These are phyloP conservation scores for Rhinella marina DNA, from an alignment of 2,797 vertebrate genomes.

Conservation along the genomic window DNA sequence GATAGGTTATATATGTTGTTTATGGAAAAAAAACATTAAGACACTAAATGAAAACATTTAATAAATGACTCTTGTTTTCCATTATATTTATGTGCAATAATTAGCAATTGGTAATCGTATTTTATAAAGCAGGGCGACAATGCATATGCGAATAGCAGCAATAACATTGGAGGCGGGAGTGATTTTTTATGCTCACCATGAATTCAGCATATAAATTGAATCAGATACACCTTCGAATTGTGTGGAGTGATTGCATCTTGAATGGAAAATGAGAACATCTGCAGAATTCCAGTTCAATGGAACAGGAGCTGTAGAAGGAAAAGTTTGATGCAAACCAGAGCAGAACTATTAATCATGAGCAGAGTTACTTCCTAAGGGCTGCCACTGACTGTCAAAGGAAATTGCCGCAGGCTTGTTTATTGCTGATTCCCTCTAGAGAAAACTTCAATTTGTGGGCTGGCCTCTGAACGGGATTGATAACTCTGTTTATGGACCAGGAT, in stretches of 20 bases:
- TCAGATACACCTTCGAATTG: slow-evolving; percentile 70
- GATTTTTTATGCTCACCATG: slow-evolving; percentile 54
- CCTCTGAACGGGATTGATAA: slow-evolving; percentile 72
- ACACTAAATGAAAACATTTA: neutral
- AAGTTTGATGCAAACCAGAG: slow-evolving; percentile 75
- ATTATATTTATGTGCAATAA: neutral
- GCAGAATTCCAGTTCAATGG: slow-evolving; percentile 72
- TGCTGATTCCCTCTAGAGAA: slow-evolving; percentile 72
- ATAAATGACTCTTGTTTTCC: neutral
- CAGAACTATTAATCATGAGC: slow-evolving; percentile 74
- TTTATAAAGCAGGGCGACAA: neutral
- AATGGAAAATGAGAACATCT: slow-evolving; percentile 76
- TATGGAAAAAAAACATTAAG: too few relatives aligned
- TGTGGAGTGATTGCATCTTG: slow-evolving; percentile 74
- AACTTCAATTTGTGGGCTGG: slow-evolving; percentile 72
- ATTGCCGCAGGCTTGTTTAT: slow-evolving; percentile 71
- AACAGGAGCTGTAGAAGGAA: slow-evolving; percentile 71
- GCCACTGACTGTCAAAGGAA: slow-evolving; percentile 72
- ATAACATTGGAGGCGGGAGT: slow-evolving; percentile 10
- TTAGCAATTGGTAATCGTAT: neutral
- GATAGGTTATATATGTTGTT: too few relatives aligned
- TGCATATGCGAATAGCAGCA: slow-evolving; percentile 3
- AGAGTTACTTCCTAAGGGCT: slow-evolving; percentile 73
- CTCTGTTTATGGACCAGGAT: slow-evolving; percentile 70
- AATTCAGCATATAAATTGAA: slow-evolving; percentile 68